These are phyloP conservation scores for Spodoptera littoralis DNA, from an alignment of 2,888 invertebrate species.

Conservation along the genomic window DNA sequence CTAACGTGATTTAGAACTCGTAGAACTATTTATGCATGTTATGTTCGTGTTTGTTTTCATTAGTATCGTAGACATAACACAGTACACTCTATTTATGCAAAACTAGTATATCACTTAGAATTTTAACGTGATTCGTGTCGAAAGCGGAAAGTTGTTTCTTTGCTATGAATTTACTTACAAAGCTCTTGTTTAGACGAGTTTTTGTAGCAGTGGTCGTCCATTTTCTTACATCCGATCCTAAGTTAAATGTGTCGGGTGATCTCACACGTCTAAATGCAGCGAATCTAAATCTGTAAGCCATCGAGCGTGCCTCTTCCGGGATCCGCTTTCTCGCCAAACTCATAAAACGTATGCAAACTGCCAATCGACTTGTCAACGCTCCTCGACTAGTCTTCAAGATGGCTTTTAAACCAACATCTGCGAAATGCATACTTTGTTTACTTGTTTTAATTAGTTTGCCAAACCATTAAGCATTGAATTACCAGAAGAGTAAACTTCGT, in stretches of 20 bases:
- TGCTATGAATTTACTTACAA: not conserved
- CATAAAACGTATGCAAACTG: slow-evolving; percentile 83
- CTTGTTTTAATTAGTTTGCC: slow-evolving; percentile 73
- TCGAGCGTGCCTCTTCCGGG: slow-evolving; percentile 79
- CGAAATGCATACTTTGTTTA: slow-evolving; percentile 75
- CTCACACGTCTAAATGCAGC: slow-evolving; percentile 85
- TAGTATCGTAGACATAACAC: slow-evolving; percentile 39
- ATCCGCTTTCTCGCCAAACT: slow-evolving; percentile 82
- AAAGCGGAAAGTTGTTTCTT: slow-evolving; percentile 14
- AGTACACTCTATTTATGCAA: slow-evolving; percentile 28
- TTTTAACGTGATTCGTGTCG: slow-evolving; percentile 17
- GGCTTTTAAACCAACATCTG: slow-evolving; percentile 72
- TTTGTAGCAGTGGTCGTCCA: slow-evolving; percentile 31
- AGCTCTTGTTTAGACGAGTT: slow-evolving; percentile 8
- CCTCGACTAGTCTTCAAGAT: slow-evolving; percentile 62
- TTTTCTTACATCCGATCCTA: slow-evolving; percentile 54
- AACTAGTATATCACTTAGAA: slow-evolving; percentile 8
- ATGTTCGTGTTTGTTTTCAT: slow-evolving; percentile 38
- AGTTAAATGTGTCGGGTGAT: slow-evolving; percentile 78
- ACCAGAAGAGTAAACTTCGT: slow-evolving; percentile 53
- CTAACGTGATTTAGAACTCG: slow-evolving; percentile 43
- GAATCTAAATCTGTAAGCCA: slow-evolving; percentile 81
- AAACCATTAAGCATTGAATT: slow-evolving; percentile 73
- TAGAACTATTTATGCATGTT: slow-evolving; percentile 38
- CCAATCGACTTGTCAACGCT: slow-evolving; percentile 81